phyloP scores from a whole-genome alignment of 2,113 vertebrate species.

The Salminus brasiliensis region DNA sequence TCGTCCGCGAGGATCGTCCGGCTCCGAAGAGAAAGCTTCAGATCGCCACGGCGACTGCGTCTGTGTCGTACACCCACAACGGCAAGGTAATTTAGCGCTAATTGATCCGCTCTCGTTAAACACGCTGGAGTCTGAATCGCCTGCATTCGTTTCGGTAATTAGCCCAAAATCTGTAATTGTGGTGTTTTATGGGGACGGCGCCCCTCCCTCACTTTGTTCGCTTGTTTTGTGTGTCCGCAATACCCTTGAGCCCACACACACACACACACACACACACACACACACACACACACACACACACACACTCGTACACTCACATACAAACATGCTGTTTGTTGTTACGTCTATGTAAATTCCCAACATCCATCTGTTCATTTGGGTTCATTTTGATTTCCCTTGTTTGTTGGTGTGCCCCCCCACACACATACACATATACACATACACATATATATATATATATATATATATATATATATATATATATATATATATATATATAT shows the following conservation, averaged over 20 bases:
- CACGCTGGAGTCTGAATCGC: constrained; percentile 53
- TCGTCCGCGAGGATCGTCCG: constrained; percentile 20
- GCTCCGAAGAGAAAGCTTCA: constrained; percentile 60
- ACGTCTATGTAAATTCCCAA: constrained; percentile 61
- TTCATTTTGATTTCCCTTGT: constrained; percentile 65
- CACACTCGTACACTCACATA: background rate
- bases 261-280: constrained; percentile 28
- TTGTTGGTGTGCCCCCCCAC: constrained; percentile 56
- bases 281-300: constrained; percentile 1
- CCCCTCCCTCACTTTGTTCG: background rate
- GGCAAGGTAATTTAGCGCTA: constrained; percentile 70
- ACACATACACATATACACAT: constrained; percentile 42
- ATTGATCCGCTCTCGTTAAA: constrained; percentile 55
- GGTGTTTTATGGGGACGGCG: background rate
- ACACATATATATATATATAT: no score
- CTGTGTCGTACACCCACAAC: constrained; percentile 47
- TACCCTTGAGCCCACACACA: constrained; percentile 57
- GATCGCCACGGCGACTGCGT: constrained; percentile 36
- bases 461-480: no score
- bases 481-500: no score
- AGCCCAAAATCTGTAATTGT: constrained; percentile 19
- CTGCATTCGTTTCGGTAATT: constrained; percentile 36
- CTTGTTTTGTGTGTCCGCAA: constrained; percentile 49
- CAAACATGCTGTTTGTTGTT: constrained; percentile 52
- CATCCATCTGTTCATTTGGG: constrained; percentile 66